Evolutionary conservation across 2,797 vertebrate genomes (phyloP).

Genomic region (Myotis findleyi): DNA sequence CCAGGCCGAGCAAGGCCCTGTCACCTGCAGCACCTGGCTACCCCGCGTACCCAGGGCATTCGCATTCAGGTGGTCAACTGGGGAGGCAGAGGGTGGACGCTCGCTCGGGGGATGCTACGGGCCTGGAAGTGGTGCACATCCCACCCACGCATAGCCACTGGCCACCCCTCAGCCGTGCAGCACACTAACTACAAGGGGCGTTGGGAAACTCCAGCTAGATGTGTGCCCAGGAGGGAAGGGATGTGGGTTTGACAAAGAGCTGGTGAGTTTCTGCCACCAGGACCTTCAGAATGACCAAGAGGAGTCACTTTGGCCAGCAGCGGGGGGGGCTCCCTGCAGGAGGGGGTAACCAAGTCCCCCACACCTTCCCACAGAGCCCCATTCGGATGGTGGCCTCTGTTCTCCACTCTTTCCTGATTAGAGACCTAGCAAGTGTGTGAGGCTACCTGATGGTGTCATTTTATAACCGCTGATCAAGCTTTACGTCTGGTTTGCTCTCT

Average conservation of each 20-base stretch:
- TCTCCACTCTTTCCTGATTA: not conserved
- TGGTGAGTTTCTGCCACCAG: not conserved
- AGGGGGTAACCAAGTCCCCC: not conserved
- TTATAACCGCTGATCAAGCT: not conserved
- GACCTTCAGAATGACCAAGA: not conserved
- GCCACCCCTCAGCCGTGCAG: not conserved
- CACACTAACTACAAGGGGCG: not conserved
- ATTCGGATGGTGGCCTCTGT: not conserved
- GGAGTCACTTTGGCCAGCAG: not conserved
- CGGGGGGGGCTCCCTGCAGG: rapidly evolving
- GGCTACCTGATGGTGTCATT: not conserved
- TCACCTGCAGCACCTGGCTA: not conserved
- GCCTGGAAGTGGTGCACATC: not conserved
- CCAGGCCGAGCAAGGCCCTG: not conserved
- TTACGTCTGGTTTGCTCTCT: not conserved
- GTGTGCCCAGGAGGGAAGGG: not conserved
- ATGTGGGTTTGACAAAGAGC: not conserved
- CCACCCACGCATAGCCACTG: rapidly evolving
- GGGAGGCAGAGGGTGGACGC: not conserved
- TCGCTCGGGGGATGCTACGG: not conserved
- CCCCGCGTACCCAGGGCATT: not conserved
- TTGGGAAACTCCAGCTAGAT: not conserved
- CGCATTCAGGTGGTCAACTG: not conserved
- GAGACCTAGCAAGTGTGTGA: not conserved
- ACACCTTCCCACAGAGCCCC: not conserved